phyloP scores from a whole-genome alignment of 1,140 invertebrate species.

The Metaphire vulgaris region DNA sequence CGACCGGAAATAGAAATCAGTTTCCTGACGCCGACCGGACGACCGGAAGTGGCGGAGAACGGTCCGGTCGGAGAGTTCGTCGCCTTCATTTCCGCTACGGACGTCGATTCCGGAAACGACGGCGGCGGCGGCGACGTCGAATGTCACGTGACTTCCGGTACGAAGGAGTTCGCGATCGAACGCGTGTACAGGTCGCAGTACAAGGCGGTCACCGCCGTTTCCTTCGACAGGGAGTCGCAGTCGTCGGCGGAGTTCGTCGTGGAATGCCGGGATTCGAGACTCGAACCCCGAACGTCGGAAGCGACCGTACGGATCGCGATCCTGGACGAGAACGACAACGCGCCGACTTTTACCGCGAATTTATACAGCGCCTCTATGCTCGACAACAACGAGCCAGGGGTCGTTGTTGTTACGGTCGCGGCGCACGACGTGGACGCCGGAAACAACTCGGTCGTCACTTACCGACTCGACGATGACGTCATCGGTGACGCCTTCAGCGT shows the following conservation, averaged over 20 bases:
- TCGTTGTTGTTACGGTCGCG: slow-evolving; percentile 69
- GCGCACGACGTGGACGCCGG: slow-evolving; percentile 82
- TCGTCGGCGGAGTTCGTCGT: background rate
- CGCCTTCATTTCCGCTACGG: slow-evolving; percentile 22
- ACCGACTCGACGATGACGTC: slow-evolving; percentile 56
- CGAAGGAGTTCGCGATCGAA: slow-evolving; percentile 19
- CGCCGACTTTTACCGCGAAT: slow-evolving; percentile 12
- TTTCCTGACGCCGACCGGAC: slow-evolving; percentile 11
- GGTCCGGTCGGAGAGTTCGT: slow-evolving; percentile 22
- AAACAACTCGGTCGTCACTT: slow-evolving; percentile 90
- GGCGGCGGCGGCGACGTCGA: background rate
- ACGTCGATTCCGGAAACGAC: slow-evolving; percentile 22
- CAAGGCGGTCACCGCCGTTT: slow-evolving; percentile 22
- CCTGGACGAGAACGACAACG: slow-evolving; percentile 28
- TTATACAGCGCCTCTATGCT: slow-evolving; percentile 50
- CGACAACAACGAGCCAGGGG: slow-evolving; percentile 75
- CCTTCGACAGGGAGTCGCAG: slow-evolving; percentile 24
- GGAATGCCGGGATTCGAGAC: slow-evolving; percentile 19
- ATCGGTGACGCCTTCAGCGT: slow-evolving; percentile 5
- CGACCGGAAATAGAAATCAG: slow-evolving; percentile 27
- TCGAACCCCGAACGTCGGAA: slow-evolving; percentile 3
- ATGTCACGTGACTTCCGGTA: slow-evolving; percentile 15
- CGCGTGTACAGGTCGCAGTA: slow-evolving; percentile 12
- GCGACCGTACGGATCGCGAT: slow-evolving; percentile 16
- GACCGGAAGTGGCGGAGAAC: slow-evolving; percentile 27